Base-by-base conservation (phyloP, 2,797 vertebrate species). In the Astyanax mexicanus region DNA sequence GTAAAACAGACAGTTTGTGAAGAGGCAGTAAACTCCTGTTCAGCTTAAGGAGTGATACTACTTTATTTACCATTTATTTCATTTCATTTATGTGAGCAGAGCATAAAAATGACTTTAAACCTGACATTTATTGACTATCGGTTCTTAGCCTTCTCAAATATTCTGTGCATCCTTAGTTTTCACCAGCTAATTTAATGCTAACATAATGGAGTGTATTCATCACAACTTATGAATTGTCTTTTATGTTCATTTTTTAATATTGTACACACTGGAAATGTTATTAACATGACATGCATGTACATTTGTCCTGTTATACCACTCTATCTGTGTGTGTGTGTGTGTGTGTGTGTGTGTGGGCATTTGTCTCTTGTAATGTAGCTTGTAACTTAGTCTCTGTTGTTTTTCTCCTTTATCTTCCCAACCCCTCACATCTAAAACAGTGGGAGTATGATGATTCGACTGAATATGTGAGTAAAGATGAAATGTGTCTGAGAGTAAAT, bases 371-470 rank as follows among this genome's bases (percentile, higher is more conserved):
- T 51, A 52, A 61, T 35, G 77, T 23, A 49, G 21, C 15, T 42
- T 72, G 21, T 80, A 65, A 66, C 37, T 44, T 66, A 52, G 32
- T 19, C 10, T 76, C 17, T 51, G 47, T 38, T 89, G 80, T 87
- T 75, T 90, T 17, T 91, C 79, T 82, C 67, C 23, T 13, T 67
- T 71, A 47, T 57, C 72, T 85, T 27, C 84, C 44, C 80, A 6
- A 76, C 82, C 10, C 69, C 90, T 76, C 88, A 91, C 89, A 89
- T 93, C 82, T 91, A 86, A 89, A 94, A 94, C 95, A 99, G 97
- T 99, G 96, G 97, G 97, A 98, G 95, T 97, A 95, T 93, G 97
- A 98, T 95, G 98, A 99, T 94, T 93, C 96, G 91, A 91, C 96
- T 87, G 97, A 99, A 94, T 96, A 99, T 94, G 98, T 99, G 91